Base-by-base conservation (phyloP, 2,113 vertebrate species). In the Cinclus mexicanus region DNA sequence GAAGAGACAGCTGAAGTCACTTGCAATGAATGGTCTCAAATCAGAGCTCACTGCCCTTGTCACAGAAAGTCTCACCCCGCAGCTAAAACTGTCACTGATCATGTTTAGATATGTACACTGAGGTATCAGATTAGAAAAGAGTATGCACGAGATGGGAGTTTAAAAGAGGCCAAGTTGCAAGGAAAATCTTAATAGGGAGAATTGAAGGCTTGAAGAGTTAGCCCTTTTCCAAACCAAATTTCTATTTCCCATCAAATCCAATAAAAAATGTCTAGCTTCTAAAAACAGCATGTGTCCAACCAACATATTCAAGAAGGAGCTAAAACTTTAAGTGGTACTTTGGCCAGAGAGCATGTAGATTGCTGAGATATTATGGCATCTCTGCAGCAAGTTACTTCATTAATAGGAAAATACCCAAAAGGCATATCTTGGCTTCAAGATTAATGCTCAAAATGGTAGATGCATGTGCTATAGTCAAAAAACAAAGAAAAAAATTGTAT, bases 1-100 rank as follows among this genome's bases (percentile, higher is more conserved):
- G 98, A 98, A 98, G 98, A 99, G 98, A 99, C 98, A 99, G 99
- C 98, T 98, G 98, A 98, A 99, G 98, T 98, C 98, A 98, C 98
- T 98, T 98, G 98, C 98, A 99, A 98, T 98, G 98, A 98, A 98
- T 99, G 98, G 98, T 98, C 98, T 99, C 99, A 99, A 99, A 99
- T 99, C 98, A 99, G 98, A 98, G 94, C 98, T 98, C 98, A 98
- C 98, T 98, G 98, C 98, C 98, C 98, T 99, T 99, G 99, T 99
- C 99, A 99, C 98, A 98, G 98, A 98, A 98, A 98, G 98, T 98
- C 98, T 98, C 98, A 98, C 98, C 98, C 98, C 95, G 97, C 98
- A 98, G 98, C 98, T 91, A 98, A 98, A 98, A 98, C 98, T 98
- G 98, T 98, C 98, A 98, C 98, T 97, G 98, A 98, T 98, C 98